Percentiles rank a stretch among this genome's conserved stretches.
Evolutionary conservation across 2,888 invertebrate species (phyloP).

Genomic region (Orchesella flavescens): DNA sequence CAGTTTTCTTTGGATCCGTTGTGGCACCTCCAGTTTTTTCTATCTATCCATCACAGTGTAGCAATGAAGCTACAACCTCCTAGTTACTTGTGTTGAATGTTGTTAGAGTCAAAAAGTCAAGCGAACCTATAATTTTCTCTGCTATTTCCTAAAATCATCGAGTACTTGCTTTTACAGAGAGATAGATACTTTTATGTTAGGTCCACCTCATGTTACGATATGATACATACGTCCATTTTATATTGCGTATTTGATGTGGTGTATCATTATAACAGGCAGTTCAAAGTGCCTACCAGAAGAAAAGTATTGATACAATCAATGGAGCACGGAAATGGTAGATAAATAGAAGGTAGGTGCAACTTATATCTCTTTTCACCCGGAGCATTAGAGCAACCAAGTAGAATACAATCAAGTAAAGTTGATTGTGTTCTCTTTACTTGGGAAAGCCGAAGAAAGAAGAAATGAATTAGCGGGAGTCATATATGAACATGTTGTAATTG

Average conservation of each 20-base stretch:
- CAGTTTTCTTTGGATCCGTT: not conserved
- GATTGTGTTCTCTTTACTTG: no score
- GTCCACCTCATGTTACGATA: not conserved
- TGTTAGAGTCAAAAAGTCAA: not conserved
- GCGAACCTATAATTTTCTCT: slow-evolving; percentile 5
- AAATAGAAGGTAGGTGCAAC: not conserved
- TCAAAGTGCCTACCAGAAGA: no score
- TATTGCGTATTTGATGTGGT: not conserved
- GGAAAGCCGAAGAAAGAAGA: no score
- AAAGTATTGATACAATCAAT: no score
- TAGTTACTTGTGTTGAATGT: not conserved
- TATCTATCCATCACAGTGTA: no score
- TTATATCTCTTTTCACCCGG: not conserved
- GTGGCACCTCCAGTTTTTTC: not conserved
- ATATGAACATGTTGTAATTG: no score
- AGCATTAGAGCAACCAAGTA: no score
- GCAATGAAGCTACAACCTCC: not conserved
- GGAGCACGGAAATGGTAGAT: no score
- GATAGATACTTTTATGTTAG: not conserved
- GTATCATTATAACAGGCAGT: no score
- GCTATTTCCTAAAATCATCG: slow-evolving; percentile 24
- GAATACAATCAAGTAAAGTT: no score
- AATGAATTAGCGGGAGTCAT: no score
- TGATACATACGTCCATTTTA: not conserved
- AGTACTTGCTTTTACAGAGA: slow-evolving; percentile 14